These are phyloP conservation scores for Rhagologus leucostigma DNA, from an alignment of 2,113 vertebrate species.

Conservation along the genomic window DNA sequence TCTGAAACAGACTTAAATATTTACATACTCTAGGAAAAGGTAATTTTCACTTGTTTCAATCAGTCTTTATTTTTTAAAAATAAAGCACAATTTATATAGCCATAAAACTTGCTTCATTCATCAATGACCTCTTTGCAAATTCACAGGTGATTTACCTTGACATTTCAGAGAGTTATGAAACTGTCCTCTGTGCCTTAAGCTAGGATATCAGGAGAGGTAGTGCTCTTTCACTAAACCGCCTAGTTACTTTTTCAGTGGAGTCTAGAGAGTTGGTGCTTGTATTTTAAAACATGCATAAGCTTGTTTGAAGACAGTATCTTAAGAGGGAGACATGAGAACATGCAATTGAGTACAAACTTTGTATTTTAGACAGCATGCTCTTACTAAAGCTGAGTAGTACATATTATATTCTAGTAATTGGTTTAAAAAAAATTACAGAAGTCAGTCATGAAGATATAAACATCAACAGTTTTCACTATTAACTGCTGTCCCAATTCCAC, in stretches of 20 bases:
- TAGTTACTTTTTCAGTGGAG: background rate
- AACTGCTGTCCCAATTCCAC: background rate
- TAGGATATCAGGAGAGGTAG: background rate
- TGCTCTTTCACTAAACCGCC: background rate
- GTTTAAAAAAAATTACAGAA: background rate
- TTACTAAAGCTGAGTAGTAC: background rate
- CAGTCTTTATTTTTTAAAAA: constrained; percentile 47
- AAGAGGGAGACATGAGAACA: background rate
- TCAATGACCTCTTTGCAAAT: constrained; percentile 63
- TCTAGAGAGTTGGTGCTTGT: background rate
- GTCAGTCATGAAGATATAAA: background rate
- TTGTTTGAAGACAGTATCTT: background rate
- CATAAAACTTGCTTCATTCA: constrained; percentile 35
- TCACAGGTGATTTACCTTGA: constrained; percentile 62
- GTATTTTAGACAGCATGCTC: background rate
- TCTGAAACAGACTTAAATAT: constrained; percentile 56
- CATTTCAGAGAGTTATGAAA: constrained; percentile 64
- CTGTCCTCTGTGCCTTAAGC: constrained; percentile 23
- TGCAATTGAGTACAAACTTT: background rate
- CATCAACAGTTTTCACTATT: background rate
- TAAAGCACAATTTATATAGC: constrained; percentile 24
- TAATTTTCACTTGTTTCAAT: constrained; percentile 57
- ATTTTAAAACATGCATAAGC: background rate
- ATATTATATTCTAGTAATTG: background rate
- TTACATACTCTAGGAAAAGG: constrained; percentile 63